Evolutionary conservation across 2,113 vertebrate genomes (phyloP).

Genomic region (Odocoileus virginianus): DNA sequence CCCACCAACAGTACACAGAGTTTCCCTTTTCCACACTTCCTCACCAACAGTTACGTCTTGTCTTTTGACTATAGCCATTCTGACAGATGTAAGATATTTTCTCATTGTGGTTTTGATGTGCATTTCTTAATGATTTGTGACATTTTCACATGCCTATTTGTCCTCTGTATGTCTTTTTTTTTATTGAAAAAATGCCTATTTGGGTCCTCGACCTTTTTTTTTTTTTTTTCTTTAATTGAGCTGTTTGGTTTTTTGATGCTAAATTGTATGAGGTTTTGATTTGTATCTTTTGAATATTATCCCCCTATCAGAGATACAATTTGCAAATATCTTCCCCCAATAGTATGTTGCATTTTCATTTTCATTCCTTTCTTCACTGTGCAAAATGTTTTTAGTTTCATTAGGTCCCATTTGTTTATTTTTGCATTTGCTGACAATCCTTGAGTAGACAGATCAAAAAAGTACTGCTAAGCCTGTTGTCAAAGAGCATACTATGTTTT

Average conservation of each 20-base stretch:
- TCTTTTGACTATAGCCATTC: background rate
- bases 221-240: background rate
- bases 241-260: background rate
- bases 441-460: background rate
- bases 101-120: too few relatives aligned
- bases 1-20: background rate
- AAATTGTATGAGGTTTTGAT: background rate
- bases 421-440: background rate
- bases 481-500: background rate
- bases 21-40: background rate
- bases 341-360: background rate
- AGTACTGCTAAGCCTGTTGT: background rate
- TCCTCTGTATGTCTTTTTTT: background rate
- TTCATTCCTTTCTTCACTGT: background rate
- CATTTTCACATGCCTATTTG: too few relatives aligned
- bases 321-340: background rate
- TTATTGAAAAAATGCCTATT: too few relatives aligned
- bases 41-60: background rate
- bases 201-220: rapidly evolving
- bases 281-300: background rate
- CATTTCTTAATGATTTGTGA: too few relatives aligned
- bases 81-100: background rate
- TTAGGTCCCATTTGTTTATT: too few relatives aligned
- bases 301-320: too few relatives aligned
- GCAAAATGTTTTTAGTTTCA: background rate